phyloP scores from a whole-genome alignment of 2,113 vertebrate genomes.

The human (Homo sapiens) region DNA sequence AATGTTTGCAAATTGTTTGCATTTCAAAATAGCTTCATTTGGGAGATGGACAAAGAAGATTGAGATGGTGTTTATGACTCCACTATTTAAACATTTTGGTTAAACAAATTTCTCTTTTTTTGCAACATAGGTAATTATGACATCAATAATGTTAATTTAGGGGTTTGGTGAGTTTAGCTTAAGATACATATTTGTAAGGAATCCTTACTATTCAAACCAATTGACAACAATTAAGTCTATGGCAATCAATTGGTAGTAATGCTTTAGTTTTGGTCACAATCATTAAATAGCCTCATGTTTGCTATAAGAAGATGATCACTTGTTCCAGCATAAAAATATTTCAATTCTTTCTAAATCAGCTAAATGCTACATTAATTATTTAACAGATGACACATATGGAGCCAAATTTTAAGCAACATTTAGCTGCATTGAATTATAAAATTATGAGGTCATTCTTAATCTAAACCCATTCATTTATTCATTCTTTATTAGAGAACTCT shows the following conservation, averaged over 20 bases:
- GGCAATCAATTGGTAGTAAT: neutral
- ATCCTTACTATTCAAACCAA: neutral
- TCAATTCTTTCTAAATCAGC: neutral
- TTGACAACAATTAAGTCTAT: neutral
- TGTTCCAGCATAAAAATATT: neutral
- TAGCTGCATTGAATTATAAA: neutral
- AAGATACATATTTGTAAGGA: neutral
- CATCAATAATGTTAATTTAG: neutral
- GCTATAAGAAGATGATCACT: neutral
- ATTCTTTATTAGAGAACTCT: neutral
- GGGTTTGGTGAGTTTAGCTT: neutral
- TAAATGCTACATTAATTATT: neutral
- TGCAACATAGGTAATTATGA: neutral
- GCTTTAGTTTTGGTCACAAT: neutral
- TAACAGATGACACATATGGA: neutral
- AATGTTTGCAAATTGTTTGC: neutral
- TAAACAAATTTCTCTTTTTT: neutral
- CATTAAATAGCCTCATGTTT: neutral
- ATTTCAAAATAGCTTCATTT: neutral
- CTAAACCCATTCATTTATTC: neutral
- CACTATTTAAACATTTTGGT: neutral
- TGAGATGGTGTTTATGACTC: neutral
- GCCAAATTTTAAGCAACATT: neutral
- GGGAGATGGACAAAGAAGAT: neutral
- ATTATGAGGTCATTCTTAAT: neutral